phyloP scores from a whole-genome alignment of 1,140 invertebrate species.

The Cephus cinctus region DNA sequence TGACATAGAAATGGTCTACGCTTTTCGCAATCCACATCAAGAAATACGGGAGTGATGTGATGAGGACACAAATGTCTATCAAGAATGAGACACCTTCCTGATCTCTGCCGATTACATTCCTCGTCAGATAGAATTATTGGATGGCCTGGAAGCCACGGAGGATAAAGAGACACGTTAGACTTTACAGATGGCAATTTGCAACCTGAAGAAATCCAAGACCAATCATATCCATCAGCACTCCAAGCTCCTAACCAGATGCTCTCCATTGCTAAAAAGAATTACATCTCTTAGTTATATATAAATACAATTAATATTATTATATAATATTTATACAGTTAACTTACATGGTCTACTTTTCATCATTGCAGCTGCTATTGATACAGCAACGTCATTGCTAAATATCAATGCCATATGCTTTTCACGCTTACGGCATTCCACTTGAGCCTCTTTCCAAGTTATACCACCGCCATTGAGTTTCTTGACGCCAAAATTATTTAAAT shows the following conservation, averaged over 20 bases:
- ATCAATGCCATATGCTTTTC: conserved; percentile 20
- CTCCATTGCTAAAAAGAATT: conserved; percentile 18
- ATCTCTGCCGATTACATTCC: conserved; percentile 4
- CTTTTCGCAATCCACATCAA: conserved; percentile 23
- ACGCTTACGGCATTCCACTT: conserved; percentile 18
- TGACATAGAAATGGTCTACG: conserved; percentile 25
- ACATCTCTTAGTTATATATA: neutral
- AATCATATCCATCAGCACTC: conserved; percentile 19
- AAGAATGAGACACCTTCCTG: conserved; percentile 19
- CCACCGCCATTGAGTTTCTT: conserved; percentile 22
- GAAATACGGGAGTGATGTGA: conserved; percentile 19
- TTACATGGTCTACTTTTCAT: conserved; percentile 23
- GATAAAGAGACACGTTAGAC: conserved; percentile 12
- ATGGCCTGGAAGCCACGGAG: conserved; percentile 20
- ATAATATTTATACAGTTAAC: conserved; percentile 3
- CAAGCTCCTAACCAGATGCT: conserved; percentile 21
- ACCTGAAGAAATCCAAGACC: conserved; percentile 21
- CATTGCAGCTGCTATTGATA: conserved; percentile 15
- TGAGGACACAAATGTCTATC: conserved; percentile 22
- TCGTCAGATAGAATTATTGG: neutral
- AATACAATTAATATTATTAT: neutral
- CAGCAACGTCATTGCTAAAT: conserved; percentile 16
- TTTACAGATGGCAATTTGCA: conserved; percentile 10
- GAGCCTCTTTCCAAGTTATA: conserved; percentile 19
- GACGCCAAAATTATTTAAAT: conserved; percentile 3